Conservation (phyloP, 1,140 invertebrate genomes). For the Adoxophyes honmai region DNA sequence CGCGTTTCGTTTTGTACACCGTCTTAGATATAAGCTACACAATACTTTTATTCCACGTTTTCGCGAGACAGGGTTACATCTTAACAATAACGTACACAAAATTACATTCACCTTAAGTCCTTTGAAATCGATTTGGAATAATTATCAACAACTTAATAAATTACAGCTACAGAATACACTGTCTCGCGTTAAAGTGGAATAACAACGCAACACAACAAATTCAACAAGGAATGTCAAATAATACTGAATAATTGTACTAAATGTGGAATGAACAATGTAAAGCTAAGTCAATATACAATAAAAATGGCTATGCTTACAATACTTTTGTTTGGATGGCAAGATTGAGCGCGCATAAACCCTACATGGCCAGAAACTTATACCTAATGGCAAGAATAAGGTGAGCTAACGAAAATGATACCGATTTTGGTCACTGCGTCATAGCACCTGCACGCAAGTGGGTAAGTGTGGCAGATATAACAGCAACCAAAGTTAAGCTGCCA, state of each 20-base stretch:
- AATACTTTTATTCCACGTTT: background rate
- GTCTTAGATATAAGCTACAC: conserved; percentile 17
- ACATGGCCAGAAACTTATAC: conserved; percentile 54
- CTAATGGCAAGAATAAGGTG: conserved; percentile 56
- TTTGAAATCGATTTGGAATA: no score
- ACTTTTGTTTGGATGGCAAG: conserved; percentile 12
- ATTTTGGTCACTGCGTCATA: no score
- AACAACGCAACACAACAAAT: background rate
- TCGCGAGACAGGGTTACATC: background rate
- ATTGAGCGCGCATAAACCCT: conserved; percentile 12
- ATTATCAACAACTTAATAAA: no score
- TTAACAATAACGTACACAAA: background rate
- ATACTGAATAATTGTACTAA: conserved; percentile 14
- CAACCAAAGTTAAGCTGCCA: no score
- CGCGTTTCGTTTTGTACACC: conserved; percentile 38
- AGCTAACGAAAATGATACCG: conserved; percentile 24
- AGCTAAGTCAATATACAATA: conserved; percentile 17
- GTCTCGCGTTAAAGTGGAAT: background rate
- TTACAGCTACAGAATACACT: no score
- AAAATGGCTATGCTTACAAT: background rate
- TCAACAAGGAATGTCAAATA: conserved; percentile 12
- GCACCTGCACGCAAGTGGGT: no score
- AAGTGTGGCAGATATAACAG: no score
- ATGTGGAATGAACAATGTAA: conserved; percentile 23
- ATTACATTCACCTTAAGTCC: background rate